phyloP scores from a whole-genome alignment of 2,797 vertebrate genomes.

The Ambastaia sidthimunki region DNA sequence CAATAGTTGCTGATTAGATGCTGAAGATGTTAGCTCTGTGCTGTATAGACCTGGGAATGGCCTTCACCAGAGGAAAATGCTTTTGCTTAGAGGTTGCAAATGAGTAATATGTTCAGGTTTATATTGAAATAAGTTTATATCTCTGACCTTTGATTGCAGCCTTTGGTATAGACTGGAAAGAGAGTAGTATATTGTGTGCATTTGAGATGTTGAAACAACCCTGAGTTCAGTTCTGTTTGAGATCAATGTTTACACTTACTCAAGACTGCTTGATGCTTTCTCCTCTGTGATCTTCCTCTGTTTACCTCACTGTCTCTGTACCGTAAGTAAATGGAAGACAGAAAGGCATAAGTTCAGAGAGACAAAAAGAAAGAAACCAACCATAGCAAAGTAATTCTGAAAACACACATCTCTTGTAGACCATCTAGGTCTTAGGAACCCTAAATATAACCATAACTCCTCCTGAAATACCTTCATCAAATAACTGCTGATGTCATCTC shows the following conservation, averaged over 20 bases:
- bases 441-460: conserved; percentile 26
- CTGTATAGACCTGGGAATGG: neutral
- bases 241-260: conserved; percentile 17
- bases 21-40: neutral
- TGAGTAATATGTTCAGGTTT: too few species aligned
- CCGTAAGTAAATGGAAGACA: neutral
- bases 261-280: conserved; percentile 1
- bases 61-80: neutral
- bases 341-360: neutral
- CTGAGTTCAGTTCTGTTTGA: conserved; percentile 16
- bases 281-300: conserved; percentile 17
- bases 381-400: neutral
- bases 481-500: conserved; percentile 25
- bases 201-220: neutral
- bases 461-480: neutral
- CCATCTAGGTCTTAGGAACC: conserved; percentile 24
- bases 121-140: too few species aligned
- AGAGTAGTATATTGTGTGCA: neutral
- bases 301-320: neutral
- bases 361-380: neutral
- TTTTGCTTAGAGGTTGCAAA: neutral
- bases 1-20: neutral
- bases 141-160: too few species aligned
- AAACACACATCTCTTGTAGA: conserved; percentile 1
- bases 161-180: too few species aligned